These are phyloP conservation scores for Resseliella maxima DNA, from an alignment of 2,888 invertebrate species.

Conservation along the genomic window DNA sequence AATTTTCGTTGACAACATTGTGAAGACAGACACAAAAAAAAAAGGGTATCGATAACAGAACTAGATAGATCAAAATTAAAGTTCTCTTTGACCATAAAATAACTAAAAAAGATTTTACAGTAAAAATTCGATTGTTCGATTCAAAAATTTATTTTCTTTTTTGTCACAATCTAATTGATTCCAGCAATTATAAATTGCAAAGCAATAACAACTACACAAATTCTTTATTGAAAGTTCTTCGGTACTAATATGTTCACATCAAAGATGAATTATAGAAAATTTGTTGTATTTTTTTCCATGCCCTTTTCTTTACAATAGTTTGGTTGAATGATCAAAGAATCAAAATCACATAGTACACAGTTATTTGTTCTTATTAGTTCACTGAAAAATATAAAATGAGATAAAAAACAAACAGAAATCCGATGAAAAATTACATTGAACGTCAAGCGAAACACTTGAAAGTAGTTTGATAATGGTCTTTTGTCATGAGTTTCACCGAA, in stretches of 20 bases:
- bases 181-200: no score
- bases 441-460: no score
- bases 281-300: neutral
- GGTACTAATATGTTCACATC: no score
- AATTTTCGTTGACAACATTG: neutral
- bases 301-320: no score
- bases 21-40: neutral
- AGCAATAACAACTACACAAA: no score
- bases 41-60: conserved; percentile 41
- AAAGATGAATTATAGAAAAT: neutral
- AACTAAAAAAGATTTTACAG: neutral
- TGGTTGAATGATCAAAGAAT: conserved; percentile 18
- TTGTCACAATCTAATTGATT: no score
- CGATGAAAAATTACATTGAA: neutral
- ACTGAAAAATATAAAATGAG: neutral
- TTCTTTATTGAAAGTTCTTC: no score
- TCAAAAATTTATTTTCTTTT: no score
- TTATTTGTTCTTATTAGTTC: neutral
- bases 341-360: neutral
- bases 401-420: neutral
- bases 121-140: neutral
- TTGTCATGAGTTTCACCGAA: neutral
- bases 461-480: neutral
- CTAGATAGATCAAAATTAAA: neutral
- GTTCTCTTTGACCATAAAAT: neutral